phyloP scores from a whole-genome alignment of 2,888 invertebrate genomes.

The Epinotia bilunana region DNA sequence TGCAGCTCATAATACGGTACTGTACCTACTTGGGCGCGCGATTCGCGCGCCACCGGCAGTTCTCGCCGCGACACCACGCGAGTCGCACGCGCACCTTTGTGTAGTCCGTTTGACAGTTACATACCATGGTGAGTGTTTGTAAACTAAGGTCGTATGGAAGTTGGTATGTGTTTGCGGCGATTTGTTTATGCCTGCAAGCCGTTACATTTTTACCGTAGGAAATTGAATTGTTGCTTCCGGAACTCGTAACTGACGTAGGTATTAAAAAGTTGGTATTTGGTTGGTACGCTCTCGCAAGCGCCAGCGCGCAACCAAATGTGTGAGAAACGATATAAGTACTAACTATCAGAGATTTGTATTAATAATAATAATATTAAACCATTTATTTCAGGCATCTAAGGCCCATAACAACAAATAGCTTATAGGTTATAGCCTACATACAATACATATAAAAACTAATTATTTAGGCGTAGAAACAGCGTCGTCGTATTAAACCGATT shows the following conservation, averaged over 20 bases:
- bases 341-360: background rate
- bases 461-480: no score
- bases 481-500: no score
- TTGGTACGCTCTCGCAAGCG: background rate
- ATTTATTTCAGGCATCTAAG: no score
- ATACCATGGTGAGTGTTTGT: constrained; percentile 63
- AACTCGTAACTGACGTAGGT: background rate
- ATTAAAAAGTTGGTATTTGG: background rate
- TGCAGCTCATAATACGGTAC: constrained; percentile 8
- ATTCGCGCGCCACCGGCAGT: constrained; percentile 32
- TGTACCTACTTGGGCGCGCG: constrained; percentile 44
- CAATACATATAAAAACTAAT: no score
- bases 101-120: constrained; percentile 40
- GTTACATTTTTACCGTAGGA: background rate
- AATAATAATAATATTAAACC: no score
- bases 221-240: background rate
- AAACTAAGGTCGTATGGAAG: constrained; percentile 48
- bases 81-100: constrained; percentile 50
- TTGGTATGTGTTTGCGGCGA: background rate
- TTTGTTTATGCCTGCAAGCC: background rate
- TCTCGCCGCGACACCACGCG: constrained; percentile 31
- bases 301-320: background rate
- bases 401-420: no score
- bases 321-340: no score
- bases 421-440: no score